phyloP scores from a whole-genome alignment of 2,797 vertebrate genomes.

The Babyrousa celebensis region DNA sequence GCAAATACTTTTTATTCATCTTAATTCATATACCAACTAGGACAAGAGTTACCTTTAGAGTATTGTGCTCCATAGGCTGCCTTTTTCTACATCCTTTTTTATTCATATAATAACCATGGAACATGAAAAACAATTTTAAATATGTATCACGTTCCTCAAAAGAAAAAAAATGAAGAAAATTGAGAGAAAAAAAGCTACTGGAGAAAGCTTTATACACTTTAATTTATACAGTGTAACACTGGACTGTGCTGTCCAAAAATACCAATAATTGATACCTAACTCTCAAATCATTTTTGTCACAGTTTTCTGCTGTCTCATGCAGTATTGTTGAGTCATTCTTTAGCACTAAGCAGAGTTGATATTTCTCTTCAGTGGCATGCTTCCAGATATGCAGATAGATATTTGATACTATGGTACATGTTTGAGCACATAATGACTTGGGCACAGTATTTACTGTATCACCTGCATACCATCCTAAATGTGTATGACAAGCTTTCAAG shows the following conservation, averaged over 20 bases:
- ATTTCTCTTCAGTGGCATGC: constrained; percentile 72
- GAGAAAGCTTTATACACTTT: constrained; percentile 42
- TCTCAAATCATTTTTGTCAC: constrained; percentile 47
- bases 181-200: constrained; percentile 25
- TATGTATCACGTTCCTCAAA: constrained; percentile 32
- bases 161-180: constrained; percentile 18
- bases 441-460: constrained; percentile 80
- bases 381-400: constrained; percentile 82
- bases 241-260: not conserved
- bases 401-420: constrained; percentile 77
- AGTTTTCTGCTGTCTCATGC: constrained; percentile 78
- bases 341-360: constrained; percentile 73
- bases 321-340: constrained; percentile 77
- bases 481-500: constrained; percentile 82
- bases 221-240: constrained; percentile 30
- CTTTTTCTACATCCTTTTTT: not conserved
- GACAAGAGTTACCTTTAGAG: constrained; percentile 34
- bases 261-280: constrained; percentile 45
- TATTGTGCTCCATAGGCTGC: not conserved
- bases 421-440: constrained; percentile 81
- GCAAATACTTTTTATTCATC: not conserved
- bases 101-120: not conserved
- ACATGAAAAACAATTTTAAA: constrained; percentile 43
- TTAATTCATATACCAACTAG: not conserved
- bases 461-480: constrained; percentile 77